A percentile compares a stretch with the other conserved stretches of the same genome.
Evolutionary conservation across 2,888 invertebrate genomes (phyloP).

Genomic region (Sipha maydis): DNA sequence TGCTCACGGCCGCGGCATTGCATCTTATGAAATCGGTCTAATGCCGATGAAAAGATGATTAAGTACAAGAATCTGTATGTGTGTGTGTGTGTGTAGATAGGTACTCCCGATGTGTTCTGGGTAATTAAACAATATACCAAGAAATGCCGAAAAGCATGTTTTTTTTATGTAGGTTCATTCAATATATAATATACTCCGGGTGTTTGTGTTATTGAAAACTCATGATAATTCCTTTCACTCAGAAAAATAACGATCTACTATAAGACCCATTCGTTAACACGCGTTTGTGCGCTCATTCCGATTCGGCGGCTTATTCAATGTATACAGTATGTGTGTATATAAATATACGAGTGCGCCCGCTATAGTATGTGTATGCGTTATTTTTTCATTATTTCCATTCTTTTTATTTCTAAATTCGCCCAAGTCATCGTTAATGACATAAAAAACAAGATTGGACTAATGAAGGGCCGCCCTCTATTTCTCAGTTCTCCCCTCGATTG

Average conservation of each 20-base stretch:
- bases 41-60: constrained; percentile 26
- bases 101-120: constrained; percentile 40
- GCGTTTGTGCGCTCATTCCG: constrained; percentile 50
- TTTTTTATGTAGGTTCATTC: constrained; percentile 17
- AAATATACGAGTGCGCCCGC: background rate
- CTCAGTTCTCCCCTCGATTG: constrained; percentile 38
- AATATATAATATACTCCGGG: background rate
- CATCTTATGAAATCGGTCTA: constrained; percentile 27
- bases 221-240: constrained; percentile 57
- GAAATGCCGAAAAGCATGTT: constrained; percentile 53
- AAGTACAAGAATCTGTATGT: background rate
- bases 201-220: constrained; percentile 58
- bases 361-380: background rate
- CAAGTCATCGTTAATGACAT: constrained; percentile 62
- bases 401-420: constrained; percentile 61
- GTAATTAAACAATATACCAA: constrained; percentile 49
- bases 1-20: background rate
- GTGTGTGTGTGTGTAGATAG: background rate
- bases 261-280: constrained; percentile 57
- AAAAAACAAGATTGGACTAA: constrained; percentile 60
- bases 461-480: constrained; percentile 60
- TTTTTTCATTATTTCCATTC: constrained; percentile 57
- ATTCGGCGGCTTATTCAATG: constrained; percentile 31
- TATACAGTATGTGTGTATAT: background rate
- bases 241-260: constrained; percentile 54